Evolutionary conservation across 2,888 invertebrate genomes (phyloP), one percentile per base, ranked within the genome.

Genomic region (Stomorhina lunata): DNA sequence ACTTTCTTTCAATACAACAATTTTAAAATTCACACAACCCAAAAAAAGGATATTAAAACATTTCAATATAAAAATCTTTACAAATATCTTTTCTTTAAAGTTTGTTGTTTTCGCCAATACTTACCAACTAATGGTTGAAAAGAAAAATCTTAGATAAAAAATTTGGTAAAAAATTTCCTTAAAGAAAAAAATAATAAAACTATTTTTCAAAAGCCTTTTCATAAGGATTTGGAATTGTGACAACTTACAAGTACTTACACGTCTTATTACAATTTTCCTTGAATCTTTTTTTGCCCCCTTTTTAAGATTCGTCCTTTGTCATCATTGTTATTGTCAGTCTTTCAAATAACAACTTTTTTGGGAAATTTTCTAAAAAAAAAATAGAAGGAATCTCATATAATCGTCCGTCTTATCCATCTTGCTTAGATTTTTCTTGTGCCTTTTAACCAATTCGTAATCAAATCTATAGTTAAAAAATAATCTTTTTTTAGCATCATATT

Each of bases 31-130:
- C 4, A 29, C 5, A 10, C 40, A 59, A 5, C n/a, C n/a, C n/a
- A 27, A 43, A 53, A 40, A 72, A 45, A 43, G 50, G 55, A n/a
- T n/a, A 5, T 32, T 15, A 45, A 37, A 72, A 57, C 43, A 65
- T 82, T 78, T 78, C 69, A 82, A 79, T 79, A 55, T 0, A 48
- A 71, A 82, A 75, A 69, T 59, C 78, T 75, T 75, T 82, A 69
- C 17, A 69, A 75, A 34, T 43, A 79, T 75, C 34, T 75, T 55
- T 65, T 50, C 37, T 48, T 37, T 48, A 25, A 0, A 25, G 1
- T 25, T 22, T 50, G n/a, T 50, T 57, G n/a, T 55, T 27, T 43
- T 2, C 25, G 4, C 57, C 37, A 29, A 63, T 10, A 50, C 15
- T 37, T 37, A 63, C 9, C 55, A 48, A 37, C 45, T 32, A 71